Evolutionary conservation across 2,797 vertebrate species (phyloP), one percentile per base, ranked within the genome.

Genomic region (Hylomyscus alleni): DNA sequence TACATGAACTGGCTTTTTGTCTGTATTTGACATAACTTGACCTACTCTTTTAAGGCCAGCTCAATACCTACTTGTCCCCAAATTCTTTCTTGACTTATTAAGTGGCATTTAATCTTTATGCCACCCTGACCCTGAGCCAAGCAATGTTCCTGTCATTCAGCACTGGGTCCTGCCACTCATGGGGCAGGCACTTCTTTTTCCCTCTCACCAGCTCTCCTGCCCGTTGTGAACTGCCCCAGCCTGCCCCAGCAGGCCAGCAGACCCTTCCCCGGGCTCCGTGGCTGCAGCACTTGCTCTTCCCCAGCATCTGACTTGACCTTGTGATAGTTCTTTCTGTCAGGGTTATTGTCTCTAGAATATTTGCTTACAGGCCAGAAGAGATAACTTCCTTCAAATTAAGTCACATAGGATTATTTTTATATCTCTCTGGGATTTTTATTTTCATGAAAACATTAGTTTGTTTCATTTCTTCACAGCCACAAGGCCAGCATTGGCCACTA

Each of bases 301-400:
- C 52, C 56, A 62, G n/a, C 31, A 5, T 58, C 47, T 62, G 69
- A 90, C 90, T 34, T 95, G 40, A 93, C 56, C 34, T 47, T 54
- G 85, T 40, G 34, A 56, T 80, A 2, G 76, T 93, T 90, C 22
- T 83, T 89, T 87, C 62, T 95, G 34, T 72, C 93, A 65, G 77
- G 54, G 40, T 62, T 60, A 76, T 94, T 83, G 91, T 40, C 86
- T 40, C 40, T 90, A 92, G 15, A 62, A 44, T 26, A 26, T 44
- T 75, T 89, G 76, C 58, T 89, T 44, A 31, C 50, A 91, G 54
- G n/a, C 20, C 60, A 86, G 69, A 95, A 91, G 37, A 9, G 19
- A 78, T 78, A 89, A 89, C 31, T 15, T 81, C 60, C 44, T 29
- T 93, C n/a, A 93, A n/a, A 82, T 89, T 65, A 58, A 81, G 44